Conservation (phyloP, 2,888 invertebrate species). For the Synergus umbraculus region DNA sequence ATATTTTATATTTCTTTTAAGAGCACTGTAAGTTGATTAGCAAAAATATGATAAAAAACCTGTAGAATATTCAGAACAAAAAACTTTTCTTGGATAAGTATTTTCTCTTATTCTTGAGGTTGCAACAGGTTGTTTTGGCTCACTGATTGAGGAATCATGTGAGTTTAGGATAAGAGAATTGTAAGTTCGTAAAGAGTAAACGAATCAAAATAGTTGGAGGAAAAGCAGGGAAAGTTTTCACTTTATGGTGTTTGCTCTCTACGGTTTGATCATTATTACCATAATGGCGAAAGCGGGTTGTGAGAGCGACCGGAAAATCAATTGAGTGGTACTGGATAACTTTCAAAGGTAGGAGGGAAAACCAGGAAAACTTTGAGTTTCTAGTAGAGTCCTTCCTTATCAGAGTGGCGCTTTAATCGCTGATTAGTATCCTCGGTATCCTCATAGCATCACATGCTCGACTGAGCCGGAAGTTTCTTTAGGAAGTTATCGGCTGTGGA, state of each 20-base stretch:
- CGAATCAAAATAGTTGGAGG: not conserved
- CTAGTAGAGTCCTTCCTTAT: slow-evolving; percentile 15
- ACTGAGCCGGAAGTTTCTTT: slow-evolving; percentile 19
- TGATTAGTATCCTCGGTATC: not conserved
- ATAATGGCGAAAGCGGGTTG: not conserved
- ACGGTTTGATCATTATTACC: not conserved
- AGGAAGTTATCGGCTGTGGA: slow-evolving; percentile 43
- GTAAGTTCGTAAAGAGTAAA: not conserved
- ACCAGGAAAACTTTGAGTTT: not conserved
- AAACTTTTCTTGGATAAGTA: too few species aligned
- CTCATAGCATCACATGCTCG: slow-evolving; percentile 4
- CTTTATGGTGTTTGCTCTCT: not conserved
- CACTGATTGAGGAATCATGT: not conserved
- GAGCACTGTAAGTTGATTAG: too few species aligned
- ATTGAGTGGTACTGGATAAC: slow-evolving; percentile 5
- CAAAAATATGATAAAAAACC: too few species aligned
- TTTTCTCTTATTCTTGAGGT: not conserved
- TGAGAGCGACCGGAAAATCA: slow-evolving; percentile 18
- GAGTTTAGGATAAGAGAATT: not conserved
- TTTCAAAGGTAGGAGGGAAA: not conserved
- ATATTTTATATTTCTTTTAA: too few species aligned
- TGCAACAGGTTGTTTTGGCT: slow-evolving; percentile 4
- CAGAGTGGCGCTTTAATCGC: not conserved
- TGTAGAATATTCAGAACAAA: too few species aligned
- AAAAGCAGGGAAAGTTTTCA: not conserved